phyloP scores from a whole-genome alignment of 2,888 invertebrate genomes.

The Limnephilus lunatus region DNA sequence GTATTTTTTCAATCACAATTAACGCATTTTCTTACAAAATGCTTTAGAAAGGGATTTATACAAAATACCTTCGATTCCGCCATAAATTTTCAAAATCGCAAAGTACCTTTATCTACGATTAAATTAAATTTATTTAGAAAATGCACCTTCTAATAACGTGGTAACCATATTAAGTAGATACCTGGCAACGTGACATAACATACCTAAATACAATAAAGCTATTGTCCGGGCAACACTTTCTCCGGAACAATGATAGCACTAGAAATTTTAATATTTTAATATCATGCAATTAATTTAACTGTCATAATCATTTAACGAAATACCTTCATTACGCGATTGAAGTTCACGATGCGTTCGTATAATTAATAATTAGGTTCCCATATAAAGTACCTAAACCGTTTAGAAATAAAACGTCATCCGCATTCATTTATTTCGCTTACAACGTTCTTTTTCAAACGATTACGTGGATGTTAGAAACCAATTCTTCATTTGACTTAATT shows the following conservation, averaged over 20 bases:
- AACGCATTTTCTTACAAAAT: no score
- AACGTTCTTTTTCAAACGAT: not conserved
- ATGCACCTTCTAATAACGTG: not conserved
- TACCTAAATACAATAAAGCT: not conserved
- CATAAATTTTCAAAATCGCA: not conserved
- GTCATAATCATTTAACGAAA: not conserved
- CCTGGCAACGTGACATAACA: not conserved
- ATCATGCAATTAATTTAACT: not conserved
- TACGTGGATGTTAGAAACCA: not conserved
- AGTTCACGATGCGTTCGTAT: not conserved
- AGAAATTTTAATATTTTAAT: not conserved
- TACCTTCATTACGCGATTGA: not conserved
- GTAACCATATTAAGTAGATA: not conserved
- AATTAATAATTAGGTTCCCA: not conserved
- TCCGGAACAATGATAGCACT: not conserved
- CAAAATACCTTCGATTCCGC: not conserved
- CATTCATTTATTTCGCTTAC: not conserved
- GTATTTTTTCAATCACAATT: no score
- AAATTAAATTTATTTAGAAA: not conserved
- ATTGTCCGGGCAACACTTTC: not conserved
- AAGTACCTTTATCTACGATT: not conserved
- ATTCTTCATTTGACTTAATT: no score
- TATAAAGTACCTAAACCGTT: not conserved
- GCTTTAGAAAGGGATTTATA: not conserved
- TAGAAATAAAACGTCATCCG: not conserved